Evolutionary conservation across 2,888 invertebrate species (phyloP).

Genomic region (Sinopyrophorus schimmeli): DNA sequence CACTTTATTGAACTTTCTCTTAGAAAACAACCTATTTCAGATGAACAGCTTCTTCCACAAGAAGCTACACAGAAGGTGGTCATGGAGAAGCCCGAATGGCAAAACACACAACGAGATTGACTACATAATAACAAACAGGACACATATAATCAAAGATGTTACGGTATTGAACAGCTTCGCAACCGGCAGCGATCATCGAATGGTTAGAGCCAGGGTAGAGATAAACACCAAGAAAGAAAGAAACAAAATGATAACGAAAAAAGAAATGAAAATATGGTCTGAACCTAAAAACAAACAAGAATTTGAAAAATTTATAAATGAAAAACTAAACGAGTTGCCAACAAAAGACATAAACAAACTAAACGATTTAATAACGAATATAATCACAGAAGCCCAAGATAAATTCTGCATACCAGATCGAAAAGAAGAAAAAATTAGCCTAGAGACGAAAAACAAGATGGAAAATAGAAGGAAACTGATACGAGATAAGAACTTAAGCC

Average conservation of each 20-base stretch:
- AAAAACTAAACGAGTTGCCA: background rate
- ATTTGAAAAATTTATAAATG: background rate
- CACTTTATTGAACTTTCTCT: background rate
- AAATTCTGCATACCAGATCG: background rate
- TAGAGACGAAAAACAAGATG: constrained; percentile 2
- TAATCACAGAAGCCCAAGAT: constrained; percentile 6
- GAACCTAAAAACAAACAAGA: background rate
- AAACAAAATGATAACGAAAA: background rate
- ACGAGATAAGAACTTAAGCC: background rate
- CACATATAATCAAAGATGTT: constrained; percentile 3
- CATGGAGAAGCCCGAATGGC: background rate
- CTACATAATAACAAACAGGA: background rate
- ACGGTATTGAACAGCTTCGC: constrained; percentile 2
- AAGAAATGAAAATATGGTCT: background rate
- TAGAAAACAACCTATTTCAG: background rate
- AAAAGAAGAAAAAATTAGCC: constrained; percentile 11
- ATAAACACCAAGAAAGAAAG: background rate
- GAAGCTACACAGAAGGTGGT: constrained; percentile 1
- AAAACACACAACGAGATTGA: background rate
- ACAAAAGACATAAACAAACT: background rate
- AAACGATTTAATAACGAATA: constrained; percentile 1
- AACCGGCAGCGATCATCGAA: background rate
- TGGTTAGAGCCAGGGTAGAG: background rate
- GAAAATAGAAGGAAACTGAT: constrained; percentile 5
- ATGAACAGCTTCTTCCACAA: constrained; percentile 9